Evolutionary conservation across 2,797 vertebrate species (phyloP).

Genomic region (Eutrigla gurnardus): DNA sequence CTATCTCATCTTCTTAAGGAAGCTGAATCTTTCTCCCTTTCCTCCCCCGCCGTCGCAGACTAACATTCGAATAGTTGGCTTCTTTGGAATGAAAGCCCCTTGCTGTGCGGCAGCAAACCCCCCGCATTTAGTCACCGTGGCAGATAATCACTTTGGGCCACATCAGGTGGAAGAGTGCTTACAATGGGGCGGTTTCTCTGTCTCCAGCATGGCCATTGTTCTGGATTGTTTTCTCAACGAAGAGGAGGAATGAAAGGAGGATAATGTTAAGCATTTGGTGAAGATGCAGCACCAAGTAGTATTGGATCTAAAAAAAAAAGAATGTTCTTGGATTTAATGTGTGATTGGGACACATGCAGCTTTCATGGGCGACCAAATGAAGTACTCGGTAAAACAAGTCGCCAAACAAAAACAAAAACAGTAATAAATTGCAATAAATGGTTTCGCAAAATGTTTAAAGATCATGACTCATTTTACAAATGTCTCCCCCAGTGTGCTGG

Average conservation of each 20-base stretch:
- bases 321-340: no score
- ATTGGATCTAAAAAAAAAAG: no score
- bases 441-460: no score
- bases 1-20: conserved; percentile 7
- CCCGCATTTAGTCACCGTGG: conserved; percentile 34
- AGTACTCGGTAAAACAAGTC: no score
- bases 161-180: conserved; percentile 31
- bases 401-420: no score
- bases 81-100: conserved; percentile 37
- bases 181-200: background rate
- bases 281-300: no score
- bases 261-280: background rate
- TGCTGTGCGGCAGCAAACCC: conserved; percentile 41
- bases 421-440: no score
- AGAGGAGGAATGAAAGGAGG: background rate
- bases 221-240: conserved; percentile 8
- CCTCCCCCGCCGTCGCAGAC: conserved; percentile 17
- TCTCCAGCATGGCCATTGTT: conserved; percentile 4
- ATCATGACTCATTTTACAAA: background rate
- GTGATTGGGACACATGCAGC: no score
- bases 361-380: no score
- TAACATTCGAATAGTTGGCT: conserved; percentile 45
- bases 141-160: conserved; percentile 39
- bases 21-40: background rate
- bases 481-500: background rate